phyloP scores from a whole-genome alignment of 1,140 invertebrate species.

The Stegodyphus dumicola region DNA sequence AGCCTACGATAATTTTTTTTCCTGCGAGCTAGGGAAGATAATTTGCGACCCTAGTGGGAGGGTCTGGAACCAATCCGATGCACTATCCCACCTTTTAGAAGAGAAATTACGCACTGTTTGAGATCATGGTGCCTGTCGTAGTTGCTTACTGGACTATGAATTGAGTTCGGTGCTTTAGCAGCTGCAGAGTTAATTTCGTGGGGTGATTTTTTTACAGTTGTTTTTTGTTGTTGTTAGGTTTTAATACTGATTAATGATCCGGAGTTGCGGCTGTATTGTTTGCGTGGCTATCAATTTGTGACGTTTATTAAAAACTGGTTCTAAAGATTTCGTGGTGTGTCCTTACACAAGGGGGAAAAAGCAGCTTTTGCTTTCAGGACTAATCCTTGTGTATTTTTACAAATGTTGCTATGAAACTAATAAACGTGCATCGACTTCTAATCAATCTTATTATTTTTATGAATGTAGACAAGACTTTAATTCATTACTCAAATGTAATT shows the following conservation, averaged over 20 bases:
- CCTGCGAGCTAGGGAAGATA: conserved; percentile 35
- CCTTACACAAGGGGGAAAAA: too few species aligned
- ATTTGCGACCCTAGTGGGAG: conserved; percentile 56
- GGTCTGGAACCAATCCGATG: conserved; percentile 41
- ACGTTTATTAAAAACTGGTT: conserved; percentile 46
- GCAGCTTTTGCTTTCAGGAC: too few species aligned
- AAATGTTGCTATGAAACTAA: too few species aligned
- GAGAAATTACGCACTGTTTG: conserved; percentile 20
- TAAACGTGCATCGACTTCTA: too few species aligned
- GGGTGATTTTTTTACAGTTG: conserved; percentile 56
- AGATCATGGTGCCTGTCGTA: conserved; percentile 20
- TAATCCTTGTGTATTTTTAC: too few species aligned
- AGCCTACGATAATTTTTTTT: conserved; percentile 55
- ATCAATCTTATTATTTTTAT: too few species aligned
- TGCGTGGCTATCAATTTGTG: conserved; percentile 39
- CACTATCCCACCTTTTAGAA: conserved; percentile 51
- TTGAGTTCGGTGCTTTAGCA: conserved; percentile 25
- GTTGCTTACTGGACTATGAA: conserved; percentile 26
- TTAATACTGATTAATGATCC: conserved; percentile 59
- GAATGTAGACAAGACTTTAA: too few species aligned
- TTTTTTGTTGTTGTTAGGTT: conserved; percentile 23
- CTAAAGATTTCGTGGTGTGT: background rate
- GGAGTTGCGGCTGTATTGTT: conserved; percentile 27
- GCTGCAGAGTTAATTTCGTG: conserved; percentile 51
- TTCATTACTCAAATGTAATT: too few species aligned